Percentiles rank a stretch among this genome's conserved stretches.
phyloP scores from a whole-genome alignment of 2,797 vertebrate species.

The Sphaeramia orbicularis region DNA sequence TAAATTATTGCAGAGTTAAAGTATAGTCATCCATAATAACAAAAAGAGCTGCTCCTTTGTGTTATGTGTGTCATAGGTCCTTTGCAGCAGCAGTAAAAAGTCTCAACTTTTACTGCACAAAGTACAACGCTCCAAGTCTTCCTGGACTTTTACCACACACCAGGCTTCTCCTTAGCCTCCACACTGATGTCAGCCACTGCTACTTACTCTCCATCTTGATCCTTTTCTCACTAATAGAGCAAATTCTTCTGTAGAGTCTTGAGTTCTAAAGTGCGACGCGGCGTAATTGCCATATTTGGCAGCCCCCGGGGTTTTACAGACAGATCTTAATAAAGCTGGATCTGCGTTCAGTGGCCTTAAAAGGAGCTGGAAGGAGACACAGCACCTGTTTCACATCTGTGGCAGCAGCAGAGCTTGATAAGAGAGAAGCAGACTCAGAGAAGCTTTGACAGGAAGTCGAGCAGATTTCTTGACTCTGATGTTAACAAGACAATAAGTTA shows the following conservation, averaged over 20 bases:
- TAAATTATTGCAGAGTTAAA: no score
- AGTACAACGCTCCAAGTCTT: no score
- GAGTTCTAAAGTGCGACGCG: conserved; percentile 53
- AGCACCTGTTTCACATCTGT: conserved; percentile 86
- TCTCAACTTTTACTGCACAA: not conserved
- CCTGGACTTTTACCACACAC: not conserved
- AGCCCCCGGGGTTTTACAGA: conserved; percentile 75
- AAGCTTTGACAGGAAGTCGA: conserved; percentile 44
- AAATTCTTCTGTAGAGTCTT: conserved; percentile 68
- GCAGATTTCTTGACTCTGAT: conserved; percentile 34
- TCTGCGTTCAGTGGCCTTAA: conserved; percentile 84
- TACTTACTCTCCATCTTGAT: conserved; percentile 22
- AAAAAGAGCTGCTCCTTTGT: no score
- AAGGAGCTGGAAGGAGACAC: conserved; percentile 80
- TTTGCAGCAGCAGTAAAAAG: conserved; percentile 2
- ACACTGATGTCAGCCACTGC: conserved; percentile 6
- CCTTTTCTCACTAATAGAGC: conserved; percentile 38
- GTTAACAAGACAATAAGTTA: conserved; percentile 35
- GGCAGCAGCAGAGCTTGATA: conserved; percentile 72
- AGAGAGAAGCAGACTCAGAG: conserved; percentile 49
- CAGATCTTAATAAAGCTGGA: conserved; percentile 85
- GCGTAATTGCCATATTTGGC: conserved; percentile 87
- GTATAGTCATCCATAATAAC: no score
- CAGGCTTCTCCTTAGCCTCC: not conserved
- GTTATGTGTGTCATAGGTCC: not conserved